Conservation (phyloP, 2,797 vertebrate genomes). For the Coregonus sp. region DNA sequence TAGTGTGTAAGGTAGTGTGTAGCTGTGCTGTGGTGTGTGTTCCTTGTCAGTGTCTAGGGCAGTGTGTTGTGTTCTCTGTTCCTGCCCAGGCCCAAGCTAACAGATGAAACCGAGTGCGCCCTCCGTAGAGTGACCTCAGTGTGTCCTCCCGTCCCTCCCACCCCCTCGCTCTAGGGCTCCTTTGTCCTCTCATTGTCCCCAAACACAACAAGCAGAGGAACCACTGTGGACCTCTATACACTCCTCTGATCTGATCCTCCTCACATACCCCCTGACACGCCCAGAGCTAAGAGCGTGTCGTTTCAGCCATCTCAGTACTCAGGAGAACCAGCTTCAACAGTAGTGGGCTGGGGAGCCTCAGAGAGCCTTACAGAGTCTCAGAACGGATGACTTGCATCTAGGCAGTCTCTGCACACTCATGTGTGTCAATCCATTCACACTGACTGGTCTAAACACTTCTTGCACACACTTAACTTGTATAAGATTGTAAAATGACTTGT, state of each 20-base stretch:
- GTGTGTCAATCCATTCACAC: background rate
- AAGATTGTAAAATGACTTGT: background rate
- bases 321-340: background rate
- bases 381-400: background rate
- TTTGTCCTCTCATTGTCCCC: constrained; percentile 61
- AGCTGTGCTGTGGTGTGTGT: background rate
- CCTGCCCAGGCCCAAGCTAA: constrained; percentile 44
- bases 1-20: background rate
- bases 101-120: constrained; percentile 71
- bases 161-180: constrained; percentile 58
- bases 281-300: background rate
- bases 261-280: background rate
- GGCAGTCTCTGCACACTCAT: background rate
- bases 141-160: constrained; percentile 55
- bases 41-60: constrained; percentile 3
- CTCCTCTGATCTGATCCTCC: constrained; percentile 1
- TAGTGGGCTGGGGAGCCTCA: background rate
- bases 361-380: background rate
- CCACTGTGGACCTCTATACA: background rate
- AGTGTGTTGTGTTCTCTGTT: constrained; percentile 30
- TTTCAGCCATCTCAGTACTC: background rate
- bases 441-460: background rate
- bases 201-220: constrained; percentile 45
- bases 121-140: constrained; percentile 67
- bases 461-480: background rate